Conservation (phyloP, 2,888 invertebrate genomes). For the Drosophila pseudotakahashii region DNA sequence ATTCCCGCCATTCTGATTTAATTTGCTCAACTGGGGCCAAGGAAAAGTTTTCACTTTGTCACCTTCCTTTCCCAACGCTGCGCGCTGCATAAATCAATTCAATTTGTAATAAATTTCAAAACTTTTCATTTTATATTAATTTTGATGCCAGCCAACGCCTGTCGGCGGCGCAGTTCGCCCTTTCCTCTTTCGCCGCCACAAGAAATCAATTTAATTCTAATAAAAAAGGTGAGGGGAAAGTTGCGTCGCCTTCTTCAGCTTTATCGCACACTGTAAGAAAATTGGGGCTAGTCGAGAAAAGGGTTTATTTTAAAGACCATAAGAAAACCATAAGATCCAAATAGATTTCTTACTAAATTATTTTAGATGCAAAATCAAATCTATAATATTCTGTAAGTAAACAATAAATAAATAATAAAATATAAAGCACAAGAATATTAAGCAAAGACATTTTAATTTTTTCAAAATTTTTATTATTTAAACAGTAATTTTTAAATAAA, state of each 20-base stretch:
- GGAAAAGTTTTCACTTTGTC: constrained; percentile 72
- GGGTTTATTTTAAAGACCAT: no score
- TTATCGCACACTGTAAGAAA: constrained; percentile 7
- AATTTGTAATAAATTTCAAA: constrained; percentile 79
- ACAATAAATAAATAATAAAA: no score
- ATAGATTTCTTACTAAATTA: no score
- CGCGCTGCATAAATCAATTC: constrained; percentile 73
- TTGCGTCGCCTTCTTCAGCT: constrained; percentile 39
- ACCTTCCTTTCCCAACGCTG: constrained; percentile 50
- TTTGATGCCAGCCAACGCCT: constrained; percentile 67
- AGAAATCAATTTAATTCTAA: constrained; percentile 77
- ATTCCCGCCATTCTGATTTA: constrained; percentile 54
- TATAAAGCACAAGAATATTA: no score
- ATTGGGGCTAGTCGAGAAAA: background rate
- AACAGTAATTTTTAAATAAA: no score
- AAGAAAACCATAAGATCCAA: no score
- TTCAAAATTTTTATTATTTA: no score
- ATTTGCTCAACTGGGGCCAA: constrained; percentile 59
- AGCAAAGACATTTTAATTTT: no score
- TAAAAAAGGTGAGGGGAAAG: constrained; percentile 73
- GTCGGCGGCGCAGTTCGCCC: constrained; percentile 42
- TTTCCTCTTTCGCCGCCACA: constrained; percentile 35
- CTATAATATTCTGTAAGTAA: no score
- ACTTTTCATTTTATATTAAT: constrained; percentile 79
- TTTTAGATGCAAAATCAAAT: no score